Evolutionary conservation across 2,113 vertebrate genomes (phyloP).

Genomic region (Sorex fumeus): DNA sequence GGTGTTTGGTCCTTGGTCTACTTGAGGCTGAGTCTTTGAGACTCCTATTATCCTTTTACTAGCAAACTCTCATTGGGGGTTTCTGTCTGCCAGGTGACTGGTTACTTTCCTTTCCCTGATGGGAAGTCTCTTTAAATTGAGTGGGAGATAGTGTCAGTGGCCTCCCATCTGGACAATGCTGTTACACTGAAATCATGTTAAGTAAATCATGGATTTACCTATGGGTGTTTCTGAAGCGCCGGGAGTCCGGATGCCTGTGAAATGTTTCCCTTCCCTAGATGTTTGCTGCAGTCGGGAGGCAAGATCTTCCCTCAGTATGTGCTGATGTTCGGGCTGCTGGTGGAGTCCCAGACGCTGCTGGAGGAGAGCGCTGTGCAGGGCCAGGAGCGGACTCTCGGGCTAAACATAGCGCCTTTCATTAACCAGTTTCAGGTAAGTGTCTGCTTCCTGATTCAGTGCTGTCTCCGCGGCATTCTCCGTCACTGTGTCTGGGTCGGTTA

Average conservation of each 20-base stretch:
- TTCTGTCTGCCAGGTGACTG: not conserved
- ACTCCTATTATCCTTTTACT: not conserved
- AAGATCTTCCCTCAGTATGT: slow-evolving; percentile 96
- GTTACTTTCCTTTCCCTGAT: not conserved
- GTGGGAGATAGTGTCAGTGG: too few relatives aligned
- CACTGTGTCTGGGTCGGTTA: slow-evolving; percentile 15
- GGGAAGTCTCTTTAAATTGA: not conserved
- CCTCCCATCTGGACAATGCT: too few relatives aligned
- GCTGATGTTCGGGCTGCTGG: slow-evolving; percentile 94
- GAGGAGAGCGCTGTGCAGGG: slow-evolving; percentile 97
- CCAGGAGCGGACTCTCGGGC: slow-evolving; percentile 94
- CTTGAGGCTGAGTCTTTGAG: not conserved
- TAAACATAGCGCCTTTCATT: slow-evolving; percentile 97
- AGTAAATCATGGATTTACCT: slow-evolving; percentile 6
- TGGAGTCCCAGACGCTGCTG: slow-evolving; percentile 94
- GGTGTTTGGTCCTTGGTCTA: too few relatives aligned
- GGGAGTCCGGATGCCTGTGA: not conserved
- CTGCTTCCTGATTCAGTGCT: not conserved
- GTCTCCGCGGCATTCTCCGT: not conserved
- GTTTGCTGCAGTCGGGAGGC: slow-evolving; percentile 96
- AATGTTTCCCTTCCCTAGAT: slow-evolving; percentile 87
- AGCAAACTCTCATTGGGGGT: not conserved
- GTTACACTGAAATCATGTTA: not conserved
- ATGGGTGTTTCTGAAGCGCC: not conserved
- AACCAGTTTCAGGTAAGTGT: slow-evolving; percentile 96